Conservation (phyloP, 2,888 invertebrate species). For the Thumatha senex region DNA sequence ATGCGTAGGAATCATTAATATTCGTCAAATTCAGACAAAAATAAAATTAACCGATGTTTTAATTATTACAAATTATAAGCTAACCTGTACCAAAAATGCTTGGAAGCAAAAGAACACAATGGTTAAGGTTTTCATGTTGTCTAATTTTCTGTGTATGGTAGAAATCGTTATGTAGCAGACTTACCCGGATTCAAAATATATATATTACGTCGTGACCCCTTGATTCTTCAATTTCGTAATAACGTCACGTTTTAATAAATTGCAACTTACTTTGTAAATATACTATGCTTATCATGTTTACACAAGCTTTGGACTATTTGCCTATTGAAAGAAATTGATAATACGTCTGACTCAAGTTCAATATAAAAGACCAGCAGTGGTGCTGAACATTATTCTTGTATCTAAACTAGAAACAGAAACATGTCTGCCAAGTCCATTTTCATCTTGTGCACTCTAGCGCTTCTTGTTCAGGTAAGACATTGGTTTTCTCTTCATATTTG, state of each 20-base stretch:
- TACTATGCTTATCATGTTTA: background rate
- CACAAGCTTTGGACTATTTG: background rate
- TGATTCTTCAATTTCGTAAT: background rate
- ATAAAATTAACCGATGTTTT: too few relatives aligned
- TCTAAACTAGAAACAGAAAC: slow-evolving; percentile 12
- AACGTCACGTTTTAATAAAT: background rate
- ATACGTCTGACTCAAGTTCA: background rate
- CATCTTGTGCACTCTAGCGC: slow-evolving; percentile 29
- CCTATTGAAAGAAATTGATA: background rate
- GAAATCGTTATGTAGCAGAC: background rate
- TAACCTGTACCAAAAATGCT: slow-evolving; percentile 48
- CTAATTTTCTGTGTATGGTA: background rate
- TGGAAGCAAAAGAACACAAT: slow-evolving; percentile 45
- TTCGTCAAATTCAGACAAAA: too few relatives aligned
- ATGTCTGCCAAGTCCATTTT: slow-evolving; percentile 17
- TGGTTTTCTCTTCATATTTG: too few relatives aligned
- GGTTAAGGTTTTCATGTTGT: slow-evolving; percentile 28
- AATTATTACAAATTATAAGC: background rate
- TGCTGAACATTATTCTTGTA: background rate
- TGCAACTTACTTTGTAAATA: background rate
- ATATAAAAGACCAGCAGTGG: background rate
- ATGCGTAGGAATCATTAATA: too few relatives aligned
- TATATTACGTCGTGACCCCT: background rate
- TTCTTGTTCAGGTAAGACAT: slow-evolving; percentile 18
- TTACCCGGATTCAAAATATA: background rate